Percentiles rank a stretch among this genome's conserved stretches.
Evolutionary conservation across 2,797 vertebrate species (phyloP).

Genomic region (Hybognathus amarus): DNA sequence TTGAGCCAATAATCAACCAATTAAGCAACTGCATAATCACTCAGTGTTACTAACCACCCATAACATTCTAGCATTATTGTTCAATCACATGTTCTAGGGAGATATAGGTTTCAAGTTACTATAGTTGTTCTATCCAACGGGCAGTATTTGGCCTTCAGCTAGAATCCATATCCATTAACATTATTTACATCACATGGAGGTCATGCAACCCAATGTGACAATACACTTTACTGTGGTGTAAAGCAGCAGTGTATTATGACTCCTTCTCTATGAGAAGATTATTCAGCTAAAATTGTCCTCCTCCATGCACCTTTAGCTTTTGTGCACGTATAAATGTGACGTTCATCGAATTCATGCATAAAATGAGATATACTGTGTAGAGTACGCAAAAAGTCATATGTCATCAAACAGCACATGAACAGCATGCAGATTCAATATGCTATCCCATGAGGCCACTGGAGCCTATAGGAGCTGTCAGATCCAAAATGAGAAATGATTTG

Average conservation of each 20-base stretch:
- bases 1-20: constrained; percentile 2
- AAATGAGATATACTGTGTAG: background rate
- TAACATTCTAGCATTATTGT: background rate
- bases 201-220: constrained; percentile 9
- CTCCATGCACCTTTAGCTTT: background rate
- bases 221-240: background rate
- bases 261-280: background rate
- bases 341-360: background rate
- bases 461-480: background rate
- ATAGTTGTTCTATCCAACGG: constrained; percentile 7
- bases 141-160: constrained; percentile 9
- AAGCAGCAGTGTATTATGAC: constrained; percentile 2
- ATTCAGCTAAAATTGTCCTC: background rate
- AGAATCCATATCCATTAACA: constrained; percentile 39
- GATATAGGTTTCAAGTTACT: background rate
- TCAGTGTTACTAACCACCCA: background rate
- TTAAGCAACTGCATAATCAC: constrained; percentile 7
- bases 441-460: constrained; percentile 2
- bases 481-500: background rate
- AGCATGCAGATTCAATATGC: background rate
- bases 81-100: background rate
- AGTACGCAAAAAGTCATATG: background rate
- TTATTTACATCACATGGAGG: constrained; percentile 34
- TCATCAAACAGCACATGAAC: background rate
- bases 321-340: background rate